Conservation (phyloP, 2,888 invertebrate genomes). For the Enchytraeus crypticus region DNA sequence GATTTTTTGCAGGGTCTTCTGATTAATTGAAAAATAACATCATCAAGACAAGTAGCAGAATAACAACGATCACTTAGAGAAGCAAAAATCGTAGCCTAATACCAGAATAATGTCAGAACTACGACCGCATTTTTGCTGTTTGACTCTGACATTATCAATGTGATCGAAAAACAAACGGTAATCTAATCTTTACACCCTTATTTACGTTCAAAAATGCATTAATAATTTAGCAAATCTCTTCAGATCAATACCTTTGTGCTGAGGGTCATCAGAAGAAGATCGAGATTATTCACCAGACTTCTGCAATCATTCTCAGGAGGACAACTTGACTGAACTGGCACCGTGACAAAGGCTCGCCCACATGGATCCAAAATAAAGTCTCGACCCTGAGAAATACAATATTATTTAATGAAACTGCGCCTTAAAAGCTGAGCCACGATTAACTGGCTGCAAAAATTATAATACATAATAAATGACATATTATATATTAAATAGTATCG, state of each 20-base stretch:
- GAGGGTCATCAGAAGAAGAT: constrained; percentile 36
- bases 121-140: too few relatives aligned
- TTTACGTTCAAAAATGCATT: too few relatives aligned
- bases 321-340: constrained; percentile 31
- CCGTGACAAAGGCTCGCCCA: constrained; percentile 37
- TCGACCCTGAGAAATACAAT: constrained; percentile 33
- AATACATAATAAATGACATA: background rate
- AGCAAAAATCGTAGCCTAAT: too few relatives aligned
- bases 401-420: background rate
- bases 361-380: constrained; percentile 41
- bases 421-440: background rate
- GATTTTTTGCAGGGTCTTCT: too few relatives aligned
- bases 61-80: too few relatives aligned
- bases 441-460: background rate
- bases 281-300: constrained; percentile 37
- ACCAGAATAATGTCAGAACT: too few relatives aligned
- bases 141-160: too few relatives aligned
- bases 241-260: constrained; percentile 38
- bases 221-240: too few relatives aligned
- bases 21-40: too few relatives aligned
- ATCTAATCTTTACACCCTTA: too few relatives aligned
- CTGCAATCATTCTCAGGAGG: constrained; percentile 28
- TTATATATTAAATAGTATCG: background rate
- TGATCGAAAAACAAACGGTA: too few relatives aligned
- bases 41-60: too few relatives aligned